Evolutionary conservation across 2,797 vertebrate species (phyloP).

Genomic region (Myotis vivesi): DNA sequence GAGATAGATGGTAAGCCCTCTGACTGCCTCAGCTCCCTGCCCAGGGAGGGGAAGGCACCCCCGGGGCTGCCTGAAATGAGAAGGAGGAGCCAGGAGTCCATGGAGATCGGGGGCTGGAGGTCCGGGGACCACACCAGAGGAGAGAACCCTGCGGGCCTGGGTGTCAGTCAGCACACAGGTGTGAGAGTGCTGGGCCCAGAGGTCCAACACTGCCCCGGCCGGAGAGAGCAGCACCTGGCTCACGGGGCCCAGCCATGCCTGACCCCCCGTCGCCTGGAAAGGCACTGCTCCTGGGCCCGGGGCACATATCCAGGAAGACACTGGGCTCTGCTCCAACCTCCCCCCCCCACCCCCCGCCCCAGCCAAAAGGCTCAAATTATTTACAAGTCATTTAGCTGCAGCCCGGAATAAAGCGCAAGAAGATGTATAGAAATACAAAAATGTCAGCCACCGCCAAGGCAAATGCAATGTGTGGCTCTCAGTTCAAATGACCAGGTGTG

Average conservation of each 20-base stretch:
- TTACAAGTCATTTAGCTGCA: not conserved
- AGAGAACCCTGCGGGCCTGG: accelerated
- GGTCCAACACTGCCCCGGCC: too few species aligned
- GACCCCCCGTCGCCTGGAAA: too few species aligned
- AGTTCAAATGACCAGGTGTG: not conserved
- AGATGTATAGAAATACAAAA: not conserved
- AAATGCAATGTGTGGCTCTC: not conserved
- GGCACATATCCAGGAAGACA: too few species aligned
- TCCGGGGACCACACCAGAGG: not conserved
- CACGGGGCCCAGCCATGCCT: too few species aligned
- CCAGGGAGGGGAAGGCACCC: accelerated
- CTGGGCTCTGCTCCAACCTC: not conserved
- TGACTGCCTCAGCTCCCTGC: accelerated
- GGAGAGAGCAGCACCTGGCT: too few species aligned
- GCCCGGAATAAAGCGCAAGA: not conserved
- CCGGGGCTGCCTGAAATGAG: not conserved
- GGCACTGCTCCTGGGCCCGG: too few species aligned
- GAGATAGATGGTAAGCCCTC: accelerated
- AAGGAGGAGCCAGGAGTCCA: not conserved
- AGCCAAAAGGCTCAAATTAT: not conserved
- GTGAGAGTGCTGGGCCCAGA: not conserved
- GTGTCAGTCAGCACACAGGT: too few species aligned
- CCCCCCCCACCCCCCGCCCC: not conserved
- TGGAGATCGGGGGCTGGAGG: too few species aligned
- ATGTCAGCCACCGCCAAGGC: not conserved